Conservation (phyloP, 2,888 invertebrate genomes). For the Germaria angustata region DNA sequence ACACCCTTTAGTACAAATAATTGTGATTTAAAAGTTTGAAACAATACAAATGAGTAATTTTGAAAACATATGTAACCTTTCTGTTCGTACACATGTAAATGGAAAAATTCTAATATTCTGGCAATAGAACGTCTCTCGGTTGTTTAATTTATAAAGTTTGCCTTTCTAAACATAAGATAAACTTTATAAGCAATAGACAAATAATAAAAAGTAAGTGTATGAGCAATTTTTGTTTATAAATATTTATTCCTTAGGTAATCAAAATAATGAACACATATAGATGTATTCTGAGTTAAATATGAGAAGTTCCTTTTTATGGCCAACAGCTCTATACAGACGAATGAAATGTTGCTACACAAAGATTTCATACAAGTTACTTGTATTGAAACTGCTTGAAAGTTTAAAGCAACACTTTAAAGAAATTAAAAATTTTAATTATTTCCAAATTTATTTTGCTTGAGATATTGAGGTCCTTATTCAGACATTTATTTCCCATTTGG, state of each 20-base stretch:
- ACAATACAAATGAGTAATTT: neutral
- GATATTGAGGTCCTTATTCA: too few species aligned
- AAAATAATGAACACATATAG: neutral
- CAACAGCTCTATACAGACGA: too few species aligned
- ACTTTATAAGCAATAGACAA: conserved; percentile 2
- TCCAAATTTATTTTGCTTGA: too few species aligned
- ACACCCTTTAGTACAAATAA: neutral
- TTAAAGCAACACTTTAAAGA: too few species aligned
- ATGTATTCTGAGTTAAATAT: too few species aligned
- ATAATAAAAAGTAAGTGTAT: neutral
- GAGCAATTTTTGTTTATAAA: neutral
- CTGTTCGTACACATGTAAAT: neutral
- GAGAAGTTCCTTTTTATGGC: too few species aligned
- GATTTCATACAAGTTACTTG: too few species aligned
- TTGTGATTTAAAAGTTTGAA: neutral
- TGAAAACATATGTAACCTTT: neutral
- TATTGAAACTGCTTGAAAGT: too few species aligned
- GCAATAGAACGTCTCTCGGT: too few species aligned
- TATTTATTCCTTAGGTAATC: neutral
- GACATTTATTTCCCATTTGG: too few species aligned
- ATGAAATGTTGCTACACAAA: too few species aligned
- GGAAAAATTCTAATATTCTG: neutral
- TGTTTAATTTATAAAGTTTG: conserved; percentile 14
- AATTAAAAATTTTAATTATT: too few species aligned
- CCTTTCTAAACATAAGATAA: neutral